Evolutionary conservation across 1,140 invertebrate species (phyloP).

Genomic region (Magallana gigas): DNA sequence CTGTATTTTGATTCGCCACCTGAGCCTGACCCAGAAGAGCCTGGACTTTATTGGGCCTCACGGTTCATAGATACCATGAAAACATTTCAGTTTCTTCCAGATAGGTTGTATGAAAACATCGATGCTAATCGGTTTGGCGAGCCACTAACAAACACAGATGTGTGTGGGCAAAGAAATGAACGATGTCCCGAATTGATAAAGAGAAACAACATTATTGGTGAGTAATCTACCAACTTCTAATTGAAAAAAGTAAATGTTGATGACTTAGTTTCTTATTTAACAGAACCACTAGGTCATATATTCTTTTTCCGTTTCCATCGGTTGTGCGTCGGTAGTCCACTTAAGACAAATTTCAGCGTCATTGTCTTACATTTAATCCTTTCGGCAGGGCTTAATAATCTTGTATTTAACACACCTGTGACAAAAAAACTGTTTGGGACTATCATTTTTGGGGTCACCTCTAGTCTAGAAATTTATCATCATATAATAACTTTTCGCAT

Average conservation of each 20-base stretch:
- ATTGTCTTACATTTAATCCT: background rate
- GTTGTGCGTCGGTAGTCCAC: background rate
- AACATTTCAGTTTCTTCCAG: constrained; percentile 66
- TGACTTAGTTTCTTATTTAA: too few relatives aligned
- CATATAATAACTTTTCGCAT: too few relatives aligned
- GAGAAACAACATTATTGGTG: constrained; percentile 69
- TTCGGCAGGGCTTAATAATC: background rate
- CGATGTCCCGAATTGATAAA: constrained; percentile 59
- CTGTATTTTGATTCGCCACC: constrained; percentile 76
- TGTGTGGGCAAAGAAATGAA: constrained; percentile 52
- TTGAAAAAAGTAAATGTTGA: background rate
- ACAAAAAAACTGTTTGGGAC: too few relatives aligned
- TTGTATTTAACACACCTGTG: too few relatives aligned
- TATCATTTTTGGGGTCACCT: too few relatives aligned
- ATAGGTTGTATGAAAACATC: constrained; percentile 64
- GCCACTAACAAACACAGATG: constrained; percentile 49
- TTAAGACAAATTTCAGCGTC: background rate
- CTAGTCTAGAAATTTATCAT: too few relatives aligned
- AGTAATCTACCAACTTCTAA: background rate
- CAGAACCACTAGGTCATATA: too few relatives aligned
- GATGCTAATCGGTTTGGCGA: constrained; percentile 45
- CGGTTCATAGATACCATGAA: constrained; percentile 66
- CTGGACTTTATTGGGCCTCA: constrained; percentile 72
- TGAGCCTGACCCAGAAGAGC: constrained; percentile 74
- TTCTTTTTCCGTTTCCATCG: background rate